phyloP scores from a whole-genome alignment of 1,140 invertebrate species.

The Dendroctonus ponderosae region DNA sequence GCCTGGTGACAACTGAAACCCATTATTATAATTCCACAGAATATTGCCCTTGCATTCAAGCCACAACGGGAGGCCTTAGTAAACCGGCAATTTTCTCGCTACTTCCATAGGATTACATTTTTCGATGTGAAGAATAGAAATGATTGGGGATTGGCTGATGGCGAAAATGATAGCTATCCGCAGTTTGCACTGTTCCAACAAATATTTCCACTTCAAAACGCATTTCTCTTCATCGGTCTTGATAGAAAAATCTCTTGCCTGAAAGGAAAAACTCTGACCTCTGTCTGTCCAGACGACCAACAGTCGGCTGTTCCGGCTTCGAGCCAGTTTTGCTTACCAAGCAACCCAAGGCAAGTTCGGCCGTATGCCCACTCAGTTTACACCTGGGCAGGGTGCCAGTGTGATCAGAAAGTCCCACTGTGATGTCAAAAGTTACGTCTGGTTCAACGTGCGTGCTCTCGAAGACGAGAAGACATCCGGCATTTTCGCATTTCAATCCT shows the following conservation, averaged over 20 bases:
- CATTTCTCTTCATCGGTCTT: slow-evolving; percentile 49
- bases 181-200: slow-evolving; percentile 54
- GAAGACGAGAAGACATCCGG: slow-evolving; percentile 39
- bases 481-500: slow-evolving; percentile 42
- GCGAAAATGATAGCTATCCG: slow-evolving; percentile 50
- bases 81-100: slow-evolving; percentile 39
- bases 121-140: slow-evolving; percentile 37
- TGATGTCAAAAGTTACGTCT: slow-evolving; percentile 53
- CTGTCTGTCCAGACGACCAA: no score
- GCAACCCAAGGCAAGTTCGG: slow-evolving; percentile 51
- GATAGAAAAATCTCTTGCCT: slow-evolving; percentile 46
- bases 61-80: slow-evolving; percentile 23
- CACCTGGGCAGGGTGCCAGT: slow-evolving; percentile 55
- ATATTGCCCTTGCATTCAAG: no score
- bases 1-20: no score
- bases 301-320: slow-evolving; percentile 1
- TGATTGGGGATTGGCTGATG: slow-evolving; percentile 31
- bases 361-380: slow-evolving; percentile 51
- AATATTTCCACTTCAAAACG: slow-evolving; percentile 55
- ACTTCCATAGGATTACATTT: slow-evolving; percentile 38
- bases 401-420: slow-evolving; percentile 55
- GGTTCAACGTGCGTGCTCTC: slow-evolving; percentile 34
- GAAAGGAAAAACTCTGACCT: slow-evolving; percentile 30
- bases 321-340: slow-evolving; percentile 38
- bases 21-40: no score